Conservation (phyloP, 2,888 invertebrate species). For the Ormyrus thymus region DNA sequence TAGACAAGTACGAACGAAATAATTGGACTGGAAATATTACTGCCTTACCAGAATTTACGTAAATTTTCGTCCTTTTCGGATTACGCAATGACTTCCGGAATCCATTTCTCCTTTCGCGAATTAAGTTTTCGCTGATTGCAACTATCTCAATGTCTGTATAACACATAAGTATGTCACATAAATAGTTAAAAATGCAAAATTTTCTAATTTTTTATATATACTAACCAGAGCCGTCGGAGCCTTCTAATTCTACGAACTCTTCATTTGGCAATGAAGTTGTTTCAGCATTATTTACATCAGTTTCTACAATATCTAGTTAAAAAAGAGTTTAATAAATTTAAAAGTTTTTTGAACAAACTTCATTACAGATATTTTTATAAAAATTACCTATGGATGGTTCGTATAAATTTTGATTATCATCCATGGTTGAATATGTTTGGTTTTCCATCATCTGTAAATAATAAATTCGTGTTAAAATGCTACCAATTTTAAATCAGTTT, state of each 20-base stretch:
- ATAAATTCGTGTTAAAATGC: no score
- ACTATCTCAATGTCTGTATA: constrained; percentile 43
- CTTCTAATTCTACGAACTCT: background rate
- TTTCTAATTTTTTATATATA: background rate
- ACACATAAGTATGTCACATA: background rate
- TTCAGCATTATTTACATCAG: no score
- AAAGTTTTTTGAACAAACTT: no score
- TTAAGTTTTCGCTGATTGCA: constrained; percentile 13
- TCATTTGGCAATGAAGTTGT: background rate
- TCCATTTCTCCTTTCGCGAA: background rate
- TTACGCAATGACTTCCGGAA: background rate
- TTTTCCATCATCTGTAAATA: no score
- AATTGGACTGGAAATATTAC: background rate
- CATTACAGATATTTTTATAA: no score
- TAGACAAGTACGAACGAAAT: no score
- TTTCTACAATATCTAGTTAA: no score
- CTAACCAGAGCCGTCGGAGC: constrained; percentile 19
- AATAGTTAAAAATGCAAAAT: background rate
- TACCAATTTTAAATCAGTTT: no score
- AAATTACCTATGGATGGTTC: no score
- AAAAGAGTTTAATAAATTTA: no score
- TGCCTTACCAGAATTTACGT: constrained; percentile 24
- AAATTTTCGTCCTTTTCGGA: constrained; percentile 1
- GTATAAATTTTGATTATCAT: no score
- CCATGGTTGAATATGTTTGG: no score